Base-by-base conservation (phyloP, 2,797 vertebrate genomes). In the Neosilurus mollespiculum region DNA sequence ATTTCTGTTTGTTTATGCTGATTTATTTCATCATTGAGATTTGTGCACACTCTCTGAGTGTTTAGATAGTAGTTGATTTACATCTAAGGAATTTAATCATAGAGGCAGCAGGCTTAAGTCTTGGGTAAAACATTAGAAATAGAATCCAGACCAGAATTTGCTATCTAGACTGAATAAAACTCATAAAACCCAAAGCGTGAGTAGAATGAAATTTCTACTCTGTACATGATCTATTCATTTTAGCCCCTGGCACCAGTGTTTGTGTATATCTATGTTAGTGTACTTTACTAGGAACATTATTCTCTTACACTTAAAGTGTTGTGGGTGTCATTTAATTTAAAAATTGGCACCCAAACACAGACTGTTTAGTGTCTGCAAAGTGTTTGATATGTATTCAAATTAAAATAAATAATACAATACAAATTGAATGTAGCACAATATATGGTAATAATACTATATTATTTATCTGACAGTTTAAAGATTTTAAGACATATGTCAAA, bases 1-100 rank as follows among this genome's bases (percentile, higher is more conserved):
- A 72, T 78, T 85, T 85, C 15, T 70, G 61, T 61, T 75, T 83
- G 75, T 64, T 84, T 75, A 81, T 66, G 61, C 14, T 76, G 56
- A 81, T 16, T 71, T 61, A 37, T 80, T 82, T 76, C 20, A 56
- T 43, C 61, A 61, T 71, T 72, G 58, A 51, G 18, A 61, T 78
- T 70, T 83, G 67, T 62, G 59, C 58, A 82, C 22, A 51, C 43
- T 62, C 51, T 59, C 11, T 11, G 51, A 22, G 22, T 80, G 37
- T 58, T 54, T 66, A 80, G 67, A 62, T 77, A 77, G 75, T 62
- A 77, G 22, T 77, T 43, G 75, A 78, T n/a, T 82, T 58, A 83
- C 73, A 77, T 34, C 51, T 77, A 10, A 76, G 53, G 58, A 16
- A 72, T 67, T 54, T 59, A 49, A 77, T 67, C 53, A 76, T 1